Percentiles rank a stretch among this genome's conserved stretches.
phyloP scores from a whole-genome alignment of 1,140 invertebrate species.

The Aphis craccivora region DNA sequence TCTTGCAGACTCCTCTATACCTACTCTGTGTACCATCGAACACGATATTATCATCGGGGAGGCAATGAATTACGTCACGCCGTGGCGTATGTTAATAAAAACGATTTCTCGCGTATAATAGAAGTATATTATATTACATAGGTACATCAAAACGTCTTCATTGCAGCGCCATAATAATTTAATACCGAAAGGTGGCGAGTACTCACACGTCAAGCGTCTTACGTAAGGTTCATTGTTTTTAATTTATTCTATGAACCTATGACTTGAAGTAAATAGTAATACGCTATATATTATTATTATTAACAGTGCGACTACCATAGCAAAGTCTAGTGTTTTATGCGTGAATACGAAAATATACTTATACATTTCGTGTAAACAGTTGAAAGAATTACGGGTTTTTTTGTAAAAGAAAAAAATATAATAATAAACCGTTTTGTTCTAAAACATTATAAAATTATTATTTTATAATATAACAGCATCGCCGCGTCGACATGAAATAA shows the following conservation, averaged over 20 bases:
- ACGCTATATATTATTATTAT: too few relatives aligned
- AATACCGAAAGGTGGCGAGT: not conserved
- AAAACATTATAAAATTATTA: not conserved
- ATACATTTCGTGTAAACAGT: not conserved
- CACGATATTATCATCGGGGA: not conserved
- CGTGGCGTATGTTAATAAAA: not conserved
- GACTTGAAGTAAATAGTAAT: not conserved
- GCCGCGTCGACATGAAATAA: not conserved
- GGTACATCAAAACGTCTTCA: not conserved
- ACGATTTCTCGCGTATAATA: not conserved
- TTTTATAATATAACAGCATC: not conserved
- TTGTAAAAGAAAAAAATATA: not conserved
- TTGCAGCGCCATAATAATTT: not conserved
- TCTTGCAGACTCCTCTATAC: not conserved
- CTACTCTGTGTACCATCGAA: not conserved
- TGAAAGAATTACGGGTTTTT: not conserved
- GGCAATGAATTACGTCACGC: not conserved
- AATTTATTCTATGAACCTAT: not conserved
- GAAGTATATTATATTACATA: not conserved
- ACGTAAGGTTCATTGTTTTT: not conserved
- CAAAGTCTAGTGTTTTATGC: not conserved
- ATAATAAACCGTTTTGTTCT: not conserved
- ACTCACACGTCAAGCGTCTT: not conserved
- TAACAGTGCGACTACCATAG: not conserved
- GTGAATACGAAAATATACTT: not conserved